Conservation (phyloP, 1,140 invertebrate genomes). For the Watersipora subatra region DNA sequence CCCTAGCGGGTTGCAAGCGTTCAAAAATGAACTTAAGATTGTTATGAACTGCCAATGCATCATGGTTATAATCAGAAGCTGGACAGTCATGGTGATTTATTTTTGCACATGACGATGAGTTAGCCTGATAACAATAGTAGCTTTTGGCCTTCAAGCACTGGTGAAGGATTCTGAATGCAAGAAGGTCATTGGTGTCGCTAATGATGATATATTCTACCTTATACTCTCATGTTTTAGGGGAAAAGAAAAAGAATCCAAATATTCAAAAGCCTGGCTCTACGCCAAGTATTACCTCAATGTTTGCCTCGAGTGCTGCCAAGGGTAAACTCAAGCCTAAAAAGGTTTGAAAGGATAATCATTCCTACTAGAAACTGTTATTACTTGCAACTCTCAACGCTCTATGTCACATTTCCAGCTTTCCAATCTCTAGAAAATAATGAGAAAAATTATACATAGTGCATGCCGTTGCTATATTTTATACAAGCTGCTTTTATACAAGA, state of each 20-base stretch:
- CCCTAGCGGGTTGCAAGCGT: no score
- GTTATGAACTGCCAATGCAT: no score
- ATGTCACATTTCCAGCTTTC: not conserved
- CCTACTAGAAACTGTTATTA: not conserved
- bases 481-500: not conserved
- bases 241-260: conserved; percentile 33
- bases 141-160: no score
- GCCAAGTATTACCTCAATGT: conserved; percentile 57
- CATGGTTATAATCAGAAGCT: no score
- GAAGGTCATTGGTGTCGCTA: no score
- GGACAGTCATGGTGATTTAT: no score
- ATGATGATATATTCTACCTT: not conserved
- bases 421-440: no score
- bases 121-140: no score
- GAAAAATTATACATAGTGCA: no score
- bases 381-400: not conserved
- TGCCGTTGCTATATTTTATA: not conserved
- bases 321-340: conserved; percentile 42
- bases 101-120: no score
- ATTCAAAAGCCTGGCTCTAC: conserved; percentile 44
- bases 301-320: conserved; percentile 64
- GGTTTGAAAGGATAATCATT: conserved; percentile 25
- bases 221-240: conserved; percentile 2
- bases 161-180: no score
- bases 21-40: no score